These are phyloP conservation scores for Palythoa grandis DNA, from an alignment of 92 coral and sea anemone species.

Conservation along the genomic window DNA sequence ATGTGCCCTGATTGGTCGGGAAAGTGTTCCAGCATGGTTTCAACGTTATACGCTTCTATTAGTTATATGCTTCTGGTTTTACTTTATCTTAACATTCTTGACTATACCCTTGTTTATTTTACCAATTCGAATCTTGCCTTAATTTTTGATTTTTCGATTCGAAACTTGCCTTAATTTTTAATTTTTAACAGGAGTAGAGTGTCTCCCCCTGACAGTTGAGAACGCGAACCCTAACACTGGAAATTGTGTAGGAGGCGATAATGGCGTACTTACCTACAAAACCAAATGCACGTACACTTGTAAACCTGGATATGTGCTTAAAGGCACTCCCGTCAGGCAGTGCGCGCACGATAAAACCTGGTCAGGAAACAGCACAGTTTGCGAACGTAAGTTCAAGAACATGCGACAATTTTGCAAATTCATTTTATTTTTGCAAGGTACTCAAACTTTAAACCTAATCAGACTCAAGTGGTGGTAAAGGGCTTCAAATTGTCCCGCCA, in stretches of 20 bases:
- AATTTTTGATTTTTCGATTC: not conserved
- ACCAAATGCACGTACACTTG: slow-evolving; percentile 84
- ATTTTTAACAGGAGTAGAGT: slow-evolving; percentile 63
- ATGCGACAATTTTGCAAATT: no score
- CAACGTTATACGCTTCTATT: no score
- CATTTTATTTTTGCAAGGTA: not conserved
- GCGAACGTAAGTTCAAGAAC: slow-evolving; percentile 75
- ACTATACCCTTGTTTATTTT: not conserved
- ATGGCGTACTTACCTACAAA: slow-evolving; percentile 56
- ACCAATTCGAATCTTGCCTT: not conserved
- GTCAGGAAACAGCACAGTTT: slow-evolving; percentile 82
- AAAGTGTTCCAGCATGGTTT: no score
- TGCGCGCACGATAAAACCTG: slow-evolving; percentile 87
- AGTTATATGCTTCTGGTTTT: no score
- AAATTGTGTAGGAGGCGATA: slow-evolving; percentile 58
- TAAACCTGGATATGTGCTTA: slow-evolving; percentile 68
- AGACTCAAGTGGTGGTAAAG: not conserved
- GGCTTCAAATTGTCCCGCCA: no score
- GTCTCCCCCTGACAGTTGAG: slow-evolving; percentile 57
- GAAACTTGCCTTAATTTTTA: not conserved
- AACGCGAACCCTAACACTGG: slow-evolving; percentile 80
- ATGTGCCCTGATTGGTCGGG: no score
- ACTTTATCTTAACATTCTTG: not conserved
- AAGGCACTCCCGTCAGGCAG: slow-evolving; percentile 73
- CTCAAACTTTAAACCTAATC: not conserved